Evolutionary conservation across 1,140 invertebrate species (phyloP), one percentile per base, ranked within the genome.

Genomic region (Ooceraea biroi): DNA sequence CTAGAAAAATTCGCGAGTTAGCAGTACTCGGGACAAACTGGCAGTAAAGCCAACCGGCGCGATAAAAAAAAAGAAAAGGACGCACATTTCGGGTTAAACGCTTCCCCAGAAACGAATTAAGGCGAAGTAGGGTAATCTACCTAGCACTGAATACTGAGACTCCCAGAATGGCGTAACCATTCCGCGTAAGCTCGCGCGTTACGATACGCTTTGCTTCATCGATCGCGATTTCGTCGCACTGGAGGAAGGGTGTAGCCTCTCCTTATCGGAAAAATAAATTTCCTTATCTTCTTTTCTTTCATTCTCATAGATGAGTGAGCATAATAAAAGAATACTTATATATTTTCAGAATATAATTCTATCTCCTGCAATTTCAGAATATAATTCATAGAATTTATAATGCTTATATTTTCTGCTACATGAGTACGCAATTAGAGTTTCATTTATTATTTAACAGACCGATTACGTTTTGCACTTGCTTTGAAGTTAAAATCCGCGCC

Each of bases 81-180:
- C 36, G 55, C 60, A 72, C 76, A 55, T 63, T 76, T 83, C 36
- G 25, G 50, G 72, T 83, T 82, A 82, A 82, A 82, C 69, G 78
- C 58, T 74, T 74, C 25, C 22, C 44, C 71, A 41, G 71, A 41
- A 82, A 61, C 78, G 69, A 82, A 74, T 82, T 74, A 74, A 58
- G 57, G 27, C 69, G 57, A 74, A 73, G 68, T 82, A 61, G 44
- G 65, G 76, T 80, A 80, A 80, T 80, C 65, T 57, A 57, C 19
- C 76, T 66, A 55, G 73, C 73, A 44, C 41, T 69, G 76, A 80
- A 80, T 80, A 80, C 69, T 65, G 76, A 80, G 76, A 80, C 66
- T 77, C 17, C 14, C 48, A 63, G 73, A 78, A 78, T 78, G 74
- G 63, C 22, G 17, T 55, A 78, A 78, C 48, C 76, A 57, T 69